Percentiles rank a stretch among this genome's conserved stretches.
These are phyloP conservation scores for Cirrhinus mrigala DNA, from an alignment of 2,797 vertebrate species.

Conservation along the genomic window DNA sequence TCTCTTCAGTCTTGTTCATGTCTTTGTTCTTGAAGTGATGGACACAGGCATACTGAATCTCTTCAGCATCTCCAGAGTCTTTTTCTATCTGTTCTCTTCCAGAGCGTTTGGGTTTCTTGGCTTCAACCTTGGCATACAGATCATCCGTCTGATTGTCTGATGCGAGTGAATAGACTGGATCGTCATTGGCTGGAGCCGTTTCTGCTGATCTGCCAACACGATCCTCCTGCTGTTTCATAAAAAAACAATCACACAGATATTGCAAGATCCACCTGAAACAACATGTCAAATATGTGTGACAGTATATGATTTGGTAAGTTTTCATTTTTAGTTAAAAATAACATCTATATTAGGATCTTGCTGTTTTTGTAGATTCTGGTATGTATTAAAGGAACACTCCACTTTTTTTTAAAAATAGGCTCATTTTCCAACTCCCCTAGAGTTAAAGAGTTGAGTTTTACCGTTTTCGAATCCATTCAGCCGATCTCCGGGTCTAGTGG, in stretches of 20 bases:
- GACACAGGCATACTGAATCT: not conserved
- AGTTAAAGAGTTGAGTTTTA: too few relatives aligned
- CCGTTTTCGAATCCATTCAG: too few relatives aligned
- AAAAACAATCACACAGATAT: not conserved
- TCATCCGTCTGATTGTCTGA: constrained; percentile 6
- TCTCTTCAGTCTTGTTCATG: not conserved
- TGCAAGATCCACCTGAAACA: not conserved
- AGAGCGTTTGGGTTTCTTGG: not conserved
- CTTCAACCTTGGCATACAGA: not conserved
- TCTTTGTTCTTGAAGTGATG: constrained; percentile 14
- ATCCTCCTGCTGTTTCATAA: not conserved
- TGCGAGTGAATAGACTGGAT: not conserved
- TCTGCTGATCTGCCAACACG: not conserved
- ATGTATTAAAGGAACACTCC: too few relatives aligned
- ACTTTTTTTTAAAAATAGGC: too few relatives aligned
- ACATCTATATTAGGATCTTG: not conserved
- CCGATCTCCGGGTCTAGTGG: too few relatives aligned
- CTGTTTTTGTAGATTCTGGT: not conserved
- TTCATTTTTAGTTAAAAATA: not conserved
- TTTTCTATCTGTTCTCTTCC: not conserved
- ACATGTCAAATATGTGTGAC: not conserved
- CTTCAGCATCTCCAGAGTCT: not conserved
- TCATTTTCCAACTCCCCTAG: too few relatives aligned
- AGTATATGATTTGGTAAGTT: not conserved
- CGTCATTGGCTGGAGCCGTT: not conserved